Evolutionary conservation across 2,797 vertebrate species (phyloP).

Genomic region (Lateolabrax maculatus): DNA sequence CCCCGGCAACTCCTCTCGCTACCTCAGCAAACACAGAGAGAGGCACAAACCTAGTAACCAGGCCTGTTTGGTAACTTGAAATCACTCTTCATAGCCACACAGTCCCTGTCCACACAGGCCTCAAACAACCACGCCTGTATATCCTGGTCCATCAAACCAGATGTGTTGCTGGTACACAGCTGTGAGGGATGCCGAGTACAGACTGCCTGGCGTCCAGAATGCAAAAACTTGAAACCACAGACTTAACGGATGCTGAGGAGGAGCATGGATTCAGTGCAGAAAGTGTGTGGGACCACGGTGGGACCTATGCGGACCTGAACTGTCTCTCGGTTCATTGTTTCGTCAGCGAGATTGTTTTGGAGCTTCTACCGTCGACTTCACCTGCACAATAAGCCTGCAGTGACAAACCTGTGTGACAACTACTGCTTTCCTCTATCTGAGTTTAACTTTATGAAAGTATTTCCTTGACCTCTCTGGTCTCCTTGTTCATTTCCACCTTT

Average conservation of each 20-base stretch:
- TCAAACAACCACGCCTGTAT: conserved; percentile 10
- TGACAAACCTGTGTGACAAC: conserved; percentile 30
- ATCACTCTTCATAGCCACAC: conserved; percentile 41
- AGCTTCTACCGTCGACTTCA: conserved; percentile 48
- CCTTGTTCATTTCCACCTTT: conserved; percentile 11
- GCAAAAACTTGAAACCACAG: conserved; percentile 60
- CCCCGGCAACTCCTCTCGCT: conserved; percentile 72
- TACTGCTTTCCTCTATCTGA: neutral
- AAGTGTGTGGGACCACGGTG: conserved; percentile 27
- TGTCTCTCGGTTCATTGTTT: conserved; percentile 40
- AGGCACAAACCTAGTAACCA: conserved; percentile 61
- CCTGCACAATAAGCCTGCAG: conserved; percentile 68
- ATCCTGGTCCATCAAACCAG: conserved; percentile 37
- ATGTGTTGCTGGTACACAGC: conserved; percentile 37
- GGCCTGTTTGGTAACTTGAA: conserved; percentile 64
- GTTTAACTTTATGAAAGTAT: conserved; percentile 11
- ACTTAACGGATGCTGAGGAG: conserved; percentile 48
- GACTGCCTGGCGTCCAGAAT: conserved; percentile 59
- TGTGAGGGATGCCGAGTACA: conserved; percentile 4
- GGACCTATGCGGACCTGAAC: conserved; percentile 50
- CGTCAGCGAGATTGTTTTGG: conserved; percentile 39
- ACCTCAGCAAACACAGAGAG: conserved; percentile 81
- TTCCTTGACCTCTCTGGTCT: neutral
- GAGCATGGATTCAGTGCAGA: conserved; percentile 43
- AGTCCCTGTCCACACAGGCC: conserved; percentile 32